These are phyloP conservation scores for Syngnathoides biaculeatus DNA, from an alignment of 2,113 vertebrate genomes.

Conservation along the genomic window DNA sequence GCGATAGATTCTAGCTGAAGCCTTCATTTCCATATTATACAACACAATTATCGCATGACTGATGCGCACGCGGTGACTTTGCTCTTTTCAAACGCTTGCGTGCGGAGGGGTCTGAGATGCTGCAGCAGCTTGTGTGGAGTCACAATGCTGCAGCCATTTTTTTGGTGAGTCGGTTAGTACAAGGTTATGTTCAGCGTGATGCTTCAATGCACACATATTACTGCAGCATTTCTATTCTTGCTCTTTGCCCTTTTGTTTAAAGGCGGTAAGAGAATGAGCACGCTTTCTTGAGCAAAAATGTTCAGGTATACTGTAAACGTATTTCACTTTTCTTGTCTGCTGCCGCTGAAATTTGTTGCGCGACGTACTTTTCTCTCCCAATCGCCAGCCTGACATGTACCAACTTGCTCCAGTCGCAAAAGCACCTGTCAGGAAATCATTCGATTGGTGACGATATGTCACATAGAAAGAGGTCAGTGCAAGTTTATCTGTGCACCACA, in stretches of 20 bases:
- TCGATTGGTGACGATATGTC: too few species aligned
- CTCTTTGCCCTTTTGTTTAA: not conserved
- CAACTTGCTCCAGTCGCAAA: too few species aligned
- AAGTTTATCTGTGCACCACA: too few species aligned
- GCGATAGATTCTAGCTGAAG: slow-evolving; percentile 1
- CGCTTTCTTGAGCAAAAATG: not conserved
- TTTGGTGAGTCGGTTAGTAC: not conserved
- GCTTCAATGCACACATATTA: slow-evolving; percentile 1
- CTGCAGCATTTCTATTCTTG: not conserved
- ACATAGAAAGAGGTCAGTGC: too few species aligned
- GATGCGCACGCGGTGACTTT: slow-evolving; percentile 1
- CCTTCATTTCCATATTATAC: slow-evolving; percentile 8
- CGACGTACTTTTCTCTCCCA: too few species aligned
- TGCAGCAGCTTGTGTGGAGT: not conserved
- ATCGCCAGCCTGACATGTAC: too few species aligned
- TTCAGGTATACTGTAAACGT: too few species aligned
- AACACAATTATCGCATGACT: slow-evolving; percentile 13
- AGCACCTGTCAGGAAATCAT: too few species aligned
- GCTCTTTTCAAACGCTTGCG: not conserved
- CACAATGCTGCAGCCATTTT: not conserved
- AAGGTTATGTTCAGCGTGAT: not conserved
- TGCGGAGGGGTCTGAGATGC: not conserved
- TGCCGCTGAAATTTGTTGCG: too few species aligned
- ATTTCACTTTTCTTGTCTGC: too few species aligned
- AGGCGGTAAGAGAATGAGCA: not conserved